These are phyloP conservation scores for Tenrec ecaudatus DNA, from an alignment of 2,113 vertebrate species.

Conservation along the genomic window DNA sequence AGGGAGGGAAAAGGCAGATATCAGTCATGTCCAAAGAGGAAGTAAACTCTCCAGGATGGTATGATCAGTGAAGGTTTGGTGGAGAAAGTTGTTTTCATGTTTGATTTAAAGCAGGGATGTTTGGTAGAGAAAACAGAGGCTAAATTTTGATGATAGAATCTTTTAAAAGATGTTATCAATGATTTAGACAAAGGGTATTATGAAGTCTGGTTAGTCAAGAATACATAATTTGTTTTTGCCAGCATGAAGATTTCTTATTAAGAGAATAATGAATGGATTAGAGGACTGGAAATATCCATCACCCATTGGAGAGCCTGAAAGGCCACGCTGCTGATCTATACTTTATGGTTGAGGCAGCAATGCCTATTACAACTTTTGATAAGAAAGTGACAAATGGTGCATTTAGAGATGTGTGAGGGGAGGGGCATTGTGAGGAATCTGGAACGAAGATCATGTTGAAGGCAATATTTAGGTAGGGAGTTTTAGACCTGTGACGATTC, in stretches of 20 bases:
- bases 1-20: constrained; percentile 1
- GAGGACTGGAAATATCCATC: background rate
- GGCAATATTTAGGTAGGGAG: background rate
- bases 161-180: constrained; percentile 17
- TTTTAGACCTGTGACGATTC: background rate
- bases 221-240: background rate
- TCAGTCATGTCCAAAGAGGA: background rate
- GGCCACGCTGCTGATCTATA: background rate
- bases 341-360: background rate
- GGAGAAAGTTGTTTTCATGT: background rate
- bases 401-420: background rate
- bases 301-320: background rate
- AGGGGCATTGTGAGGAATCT: background rate
- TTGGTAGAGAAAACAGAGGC: background rate
- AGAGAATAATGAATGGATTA: background rate
- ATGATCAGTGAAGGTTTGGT: background rate
- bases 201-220: background rate
- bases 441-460: background rate
- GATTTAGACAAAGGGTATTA: background rate
- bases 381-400: background rate
- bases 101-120: background rate
- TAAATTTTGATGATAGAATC: background rate
- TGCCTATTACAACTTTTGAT: constrained; percentile 3
- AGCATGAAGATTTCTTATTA: background rate
- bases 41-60: background rate